These are phyloP conservation scores for Chaetodon trifascialis DNA, from an alignment of 2,113 vertebrate genomes.

Conservation along the genomic window DNA sequence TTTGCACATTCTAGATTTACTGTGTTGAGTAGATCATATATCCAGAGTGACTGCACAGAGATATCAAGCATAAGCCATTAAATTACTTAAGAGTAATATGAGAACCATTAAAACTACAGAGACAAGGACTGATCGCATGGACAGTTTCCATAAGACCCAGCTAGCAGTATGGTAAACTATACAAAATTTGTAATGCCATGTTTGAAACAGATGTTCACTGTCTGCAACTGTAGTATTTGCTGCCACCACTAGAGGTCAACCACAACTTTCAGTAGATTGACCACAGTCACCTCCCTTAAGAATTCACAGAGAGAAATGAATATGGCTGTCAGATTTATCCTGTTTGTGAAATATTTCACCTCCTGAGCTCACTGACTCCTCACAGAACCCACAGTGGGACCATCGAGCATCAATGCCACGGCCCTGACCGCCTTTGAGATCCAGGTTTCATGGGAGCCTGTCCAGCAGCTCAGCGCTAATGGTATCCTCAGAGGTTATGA, in stretches of 20 bases:
- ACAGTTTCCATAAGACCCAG: background rate
- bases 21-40: background rate
- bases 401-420: slow-evolving; percentile 88
- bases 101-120: background rate
- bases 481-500: slow-evolving; percentile 94
- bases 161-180: background rate
- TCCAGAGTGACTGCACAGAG: background rate
- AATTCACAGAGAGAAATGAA: background rate
- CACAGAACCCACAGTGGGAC: slow-evolving; percentile 91
- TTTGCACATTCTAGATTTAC: background rate
- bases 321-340: background rate
- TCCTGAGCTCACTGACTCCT: background rate
- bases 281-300: background rate
- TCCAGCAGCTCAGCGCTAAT: slow-evolving; percentile 85
- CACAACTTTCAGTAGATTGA: background rate
- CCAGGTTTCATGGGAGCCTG: slow-evolving; percentile 92
- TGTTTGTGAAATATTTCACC: background rate
- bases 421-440: slow-evolving; percentile 92
- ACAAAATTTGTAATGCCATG: background rate
- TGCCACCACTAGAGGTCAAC: slow-evolving; percentile 49
- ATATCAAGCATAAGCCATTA: background rate
- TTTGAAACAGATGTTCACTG: background rate
- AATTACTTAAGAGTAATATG: background rate
- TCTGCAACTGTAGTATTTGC: background rate
- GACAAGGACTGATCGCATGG: background rate